Evolutionary conservation across 2,797 vertebrate species (phyloP).

Genomic region (Anolis apletophallus): DNA sequence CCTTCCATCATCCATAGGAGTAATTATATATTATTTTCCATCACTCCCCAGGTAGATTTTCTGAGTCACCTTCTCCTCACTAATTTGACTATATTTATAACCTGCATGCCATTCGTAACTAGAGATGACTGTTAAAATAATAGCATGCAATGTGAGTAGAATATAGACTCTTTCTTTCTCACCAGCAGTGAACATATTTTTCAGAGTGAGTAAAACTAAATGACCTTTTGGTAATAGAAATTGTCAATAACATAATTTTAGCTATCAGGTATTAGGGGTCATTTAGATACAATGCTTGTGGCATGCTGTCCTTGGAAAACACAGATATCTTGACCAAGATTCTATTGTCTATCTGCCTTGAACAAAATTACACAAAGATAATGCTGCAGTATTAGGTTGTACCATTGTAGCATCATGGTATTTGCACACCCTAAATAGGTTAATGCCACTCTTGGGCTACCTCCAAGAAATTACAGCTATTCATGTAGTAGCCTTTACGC

Average conservation of each 20-base stretch:
- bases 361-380: too few species aligned
- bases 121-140: slow-evolving; percentile 38
- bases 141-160: slow-evolving; percentile 12
- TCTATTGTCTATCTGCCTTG: neutral
- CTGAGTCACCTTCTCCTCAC: slow-evolving; percentile 24
- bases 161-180: neutral
- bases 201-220: neutral
- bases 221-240: neutral
- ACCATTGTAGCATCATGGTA: too few species aligned
- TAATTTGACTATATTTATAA: slow-evolving; percentile 54
- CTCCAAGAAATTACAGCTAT: too few species aligned
- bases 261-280: neutral
- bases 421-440: too few species aligned
- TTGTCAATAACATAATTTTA: slow-evolving; percentile 1
- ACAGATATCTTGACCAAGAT: neutral
- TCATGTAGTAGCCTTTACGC: too few species aligned
- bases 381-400: too few species aligned
- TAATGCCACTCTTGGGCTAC: too few species aligned
- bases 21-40: slow-evolving; percentile 40
- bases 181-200: neutral
- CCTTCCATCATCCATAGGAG: slow-evolving; percentile 37
- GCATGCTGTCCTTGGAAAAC: neutral
- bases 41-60: slow-evolving; percentile 44
- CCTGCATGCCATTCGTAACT: slow-evolving; percentile 2
- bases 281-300: neutral